Conservation (phyloP, 2,888 invertebrate genomes). For the Trachelus troglodyta region DNA sequence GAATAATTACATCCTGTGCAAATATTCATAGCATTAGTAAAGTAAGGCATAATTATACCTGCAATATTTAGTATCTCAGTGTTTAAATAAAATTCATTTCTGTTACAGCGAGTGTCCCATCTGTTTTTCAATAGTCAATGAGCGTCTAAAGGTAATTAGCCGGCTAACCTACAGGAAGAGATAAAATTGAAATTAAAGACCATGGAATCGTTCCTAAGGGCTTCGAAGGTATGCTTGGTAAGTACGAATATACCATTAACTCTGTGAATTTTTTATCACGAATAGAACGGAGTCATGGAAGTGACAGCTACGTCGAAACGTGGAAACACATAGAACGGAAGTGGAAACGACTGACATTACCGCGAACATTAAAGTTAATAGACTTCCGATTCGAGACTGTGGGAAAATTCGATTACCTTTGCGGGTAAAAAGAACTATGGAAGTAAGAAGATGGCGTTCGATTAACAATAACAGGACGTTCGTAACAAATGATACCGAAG, state of each 20-base stretch:
- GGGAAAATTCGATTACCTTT: background rate
- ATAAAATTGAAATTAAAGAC: background rate
- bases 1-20: background rate
- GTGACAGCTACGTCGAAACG: background rate
- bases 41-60: background rate
- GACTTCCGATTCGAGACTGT: background rate
- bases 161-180: background rate
- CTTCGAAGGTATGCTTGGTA: slow-evolving; percentile 47
- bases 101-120: background rate
- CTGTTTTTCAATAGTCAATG: background rate
- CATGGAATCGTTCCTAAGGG: slow-evolving; percentile 50
- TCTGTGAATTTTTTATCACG: background rate
- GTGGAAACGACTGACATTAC: background rate
- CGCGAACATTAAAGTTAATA: background rate
- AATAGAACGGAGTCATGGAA: background rate
- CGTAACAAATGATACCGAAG: background rate
- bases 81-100: background rate
- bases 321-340: background rate
- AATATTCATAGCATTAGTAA: background rate
- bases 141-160: background rate
- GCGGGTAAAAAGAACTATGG: background rate
- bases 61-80: background rate
- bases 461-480: background rate
- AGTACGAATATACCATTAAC: slow-evolving; percentile 12
- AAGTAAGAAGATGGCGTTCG: background rate